Conservation (phyloP, 2,113 vertebrate genomes). For the Protomyctophum bolini region DNA sequence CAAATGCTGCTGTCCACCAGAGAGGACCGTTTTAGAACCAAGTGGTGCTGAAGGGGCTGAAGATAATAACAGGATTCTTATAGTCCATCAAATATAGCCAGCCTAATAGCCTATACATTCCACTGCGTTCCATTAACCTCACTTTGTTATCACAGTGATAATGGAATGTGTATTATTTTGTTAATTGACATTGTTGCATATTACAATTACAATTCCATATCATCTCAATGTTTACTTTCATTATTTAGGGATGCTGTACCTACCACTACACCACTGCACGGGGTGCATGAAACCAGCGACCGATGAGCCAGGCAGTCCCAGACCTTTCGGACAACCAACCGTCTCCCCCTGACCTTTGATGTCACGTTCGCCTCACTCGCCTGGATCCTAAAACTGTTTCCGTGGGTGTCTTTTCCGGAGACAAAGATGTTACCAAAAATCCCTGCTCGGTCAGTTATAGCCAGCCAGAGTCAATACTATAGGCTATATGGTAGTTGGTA, state of each 20-base stretch:
- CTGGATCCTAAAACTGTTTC: slow-evolving; percentile 1
- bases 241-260: slow-evolving; percentile 30
- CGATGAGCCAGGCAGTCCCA: slow-evolving; percentile 3
- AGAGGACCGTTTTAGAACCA: neutral
- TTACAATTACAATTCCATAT: too few relatives aligned
- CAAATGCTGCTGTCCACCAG: slow-evolving; percentile 17
- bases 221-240: too few relatives aligned
- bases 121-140: too few relatives aligned
- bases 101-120: too few relatives aligned
- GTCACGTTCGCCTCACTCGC: slow-evolving; percentile 11
- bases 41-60: neutral
- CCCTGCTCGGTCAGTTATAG: too few relatives aligned
- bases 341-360: neutral
- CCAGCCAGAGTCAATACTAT: too few relatives aligned
- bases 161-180: too few relatives aligned
- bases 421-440: neutral
- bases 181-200: too few relatives aligned
- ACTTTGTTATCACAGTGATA: too few relatives aligned
- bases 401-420: neutral
- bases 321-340: slow-evolving; percentile 9
- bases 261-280: slow-evolving; percentile 66
- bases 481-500: too few relatives aligned
- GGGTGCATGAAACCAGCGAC: slow-evolving; percentile 57
- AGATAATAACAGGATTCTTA: too few relatives aligned
- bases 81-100: too few relatives aligned